These are phyloP conservation scores for Atrichornis clamosus DNA, from an alignment of 2,113 vertebrate species.

Conservation along the genomic window DNA sequence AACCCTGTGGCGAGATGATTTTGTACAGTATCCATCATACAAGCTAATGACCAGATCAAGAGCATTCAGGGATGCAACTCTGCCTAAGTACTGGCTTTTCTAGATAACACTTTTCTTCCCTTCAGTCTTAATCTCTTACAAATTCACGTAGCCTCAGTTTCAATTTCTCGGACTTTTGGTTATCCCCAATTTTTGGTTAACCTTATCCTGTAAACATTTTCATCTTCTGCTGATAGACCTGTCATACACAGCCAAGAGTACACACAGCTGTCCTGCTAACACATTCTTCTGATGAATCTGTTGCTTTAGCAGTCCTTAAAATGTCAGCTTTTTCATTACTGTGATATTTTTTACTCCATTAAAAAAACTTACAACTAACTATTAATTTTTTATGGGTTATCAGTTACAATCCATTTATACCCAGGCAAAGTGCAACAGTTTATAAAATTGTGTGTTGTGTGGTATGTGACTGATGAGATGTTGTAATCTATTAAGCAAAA, in stretches of 20 bases:
- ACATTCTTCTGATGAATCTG: background rate
- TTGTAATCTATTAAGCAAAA: slow-evolving; percentile 7
- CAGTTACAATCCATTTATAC: slow-evolving; percentile 36
- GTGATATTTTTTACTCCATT: background rate
- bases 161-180: background rate
- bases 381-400: slow-evolving; percentile 47
- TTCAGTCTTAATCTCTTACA: background rate
- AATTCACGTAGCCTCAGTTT: background rate
- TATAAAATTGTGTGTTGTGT: background rate
- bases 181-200: background rate
- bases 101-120: background rate
- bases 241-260: background rate
- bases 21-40: background rate
- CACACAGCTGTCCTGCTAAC: background rate
- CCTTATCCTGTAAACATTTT: background rate
- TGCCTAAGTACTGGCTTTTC: background rate
- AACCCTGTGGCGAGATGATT: background rate
- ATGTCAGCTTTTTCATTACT: slow-evolving; percentile 22
- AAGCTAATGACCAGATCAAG: background rate
- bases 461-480: background rate
- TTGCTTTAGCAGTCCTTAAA: slow-evolving; percentile 21
- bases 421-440: slow-evolving; percentile 17
- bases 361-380: background rate
- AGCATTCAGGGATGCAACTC: background rate
- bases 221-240: background rate